Evolutionary conservation across 2,113 vertebrate genomes (phyloP), one percentile per base, ranked within the genome.

Genomic region (Pipra filicauda): DNA sequence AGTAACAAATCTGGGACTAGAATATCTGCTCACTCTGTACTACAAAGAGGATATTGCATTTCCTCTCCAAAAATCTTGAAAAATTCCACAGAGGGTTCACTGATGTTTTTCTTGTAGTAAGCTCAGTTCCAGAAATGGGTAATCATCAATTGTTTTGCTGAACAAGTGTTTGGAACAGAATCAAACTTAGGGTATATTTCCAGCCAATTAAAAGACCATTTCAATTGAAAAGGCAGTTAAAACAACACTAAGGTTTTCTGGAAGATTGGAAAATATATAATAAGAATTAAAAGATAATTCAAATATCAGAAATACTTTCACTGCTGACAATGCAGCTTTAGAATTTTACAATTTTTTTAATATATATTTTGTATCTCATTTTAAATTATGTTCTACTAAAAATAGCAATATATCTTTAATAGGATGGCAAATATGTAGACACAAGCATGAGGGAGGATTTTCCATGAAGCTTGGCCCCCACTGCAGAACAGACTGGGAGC

Each of bases 21-120:
- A 83, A 11, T 76, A 54, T 37, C 89, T 76, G 37, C 23, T 84
- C 31, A 13, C 33, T 35, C 64, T 77, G 31, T 59, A 35, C 35
- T 84, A 59, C 43, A 62, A 70, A 73, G 31, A 91, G 46, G 69
- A 88, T 94, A 91, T 28, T 86, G 51, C 67, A 73, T 55, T 96
- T 97, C 75, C 64, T 83, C 30, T 86, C 48, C 43, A 91, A 71
- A 95, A 91, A 62, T 52, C 67, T 41, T 89, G 80, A 72, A 91
- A 93, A 95, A 85, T 91, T 94, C 75, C 64, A 89, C 41, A 64
- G 76, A 89, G 46, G 6, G 8, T 69, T 91, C 64, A 55, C 62
- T 78, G 73, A 48, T 55, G 27, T 85, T 85, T 89, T 82, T 64
- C 33, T 95, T 70, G 28, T 72, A 89, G 94, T 43, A 93, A 89